phyloP scores from a whole-genome alignment of 2,888 invertebrate genomes.

The Tryphoninae sp. region DNA sequence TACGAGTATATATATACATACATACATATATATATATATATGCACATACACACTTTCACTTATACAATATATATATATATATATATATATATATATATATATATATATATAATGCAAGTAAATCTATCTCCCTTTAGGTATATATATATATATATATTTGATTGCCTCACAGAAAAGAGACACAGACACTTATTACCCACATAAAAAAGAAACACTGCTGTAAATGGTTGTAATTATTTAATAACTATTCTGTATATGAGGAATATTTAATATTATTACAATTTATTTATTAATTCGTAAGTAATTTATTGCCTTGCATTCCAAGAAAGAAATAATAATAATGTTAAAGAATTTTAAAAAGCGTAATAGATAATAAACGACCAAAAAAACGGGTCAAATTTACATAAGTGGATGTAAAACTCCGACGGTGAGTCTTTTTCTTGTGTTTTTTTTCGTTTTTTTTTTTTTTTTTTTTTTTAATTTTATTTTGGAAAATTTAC shows the following conservation, averaged over 20 bases:
- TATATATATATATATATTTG: constrained; percentile 75
- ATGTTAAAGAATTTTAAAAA: constrained; percentile 29
- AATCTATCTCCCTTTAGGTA: constrained; percentile 73
- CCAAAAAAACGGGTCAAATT: constrained; percentile 38
- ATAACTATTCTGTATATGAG: constrained; percentile 76
- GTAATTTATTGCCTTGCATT: constrained; percentile 81
- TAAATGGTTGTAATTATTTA: constrained; percentile 79
- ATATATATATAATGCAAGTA: constrained; percentile 70
- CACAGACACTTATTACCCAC: constrained; percentile 67
- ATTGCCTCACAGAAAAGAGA: constrained; percentile 65
- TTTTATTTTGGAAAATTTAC: constrained; percentile 21
- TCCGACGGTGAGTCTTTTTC: constrained; percentile 42
- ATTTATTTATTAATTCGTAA: constrained; percentile 77
- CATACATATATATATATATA: constrained; percentile 64
- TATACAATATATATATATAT: constrained; percentile 74
- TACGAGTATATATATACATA: constrained; percentile 73
- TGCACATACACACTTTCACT: constrained; percentile 63
- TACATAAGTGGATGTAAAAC: constrained; percentile 48
- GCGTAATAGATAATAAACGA: constrained; percentile 43
- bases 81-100: constrained; percentile 36
- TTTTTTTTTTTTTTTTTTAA: constrained; percentile 27
- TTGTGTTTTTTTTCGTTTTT: constrained; percentile 19
- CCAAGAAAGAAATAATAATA: constrained; percentile 70
- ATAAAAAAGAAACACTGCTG: constrained; percentile 67
- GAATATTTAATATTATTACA: constrained; percentile 75